Evolutionary conservation across 1,140 invertebrate species (phyloP), one percentile per base, ranked within the genome.

Genomic region (Lasioglossum baleicum): DNA sequence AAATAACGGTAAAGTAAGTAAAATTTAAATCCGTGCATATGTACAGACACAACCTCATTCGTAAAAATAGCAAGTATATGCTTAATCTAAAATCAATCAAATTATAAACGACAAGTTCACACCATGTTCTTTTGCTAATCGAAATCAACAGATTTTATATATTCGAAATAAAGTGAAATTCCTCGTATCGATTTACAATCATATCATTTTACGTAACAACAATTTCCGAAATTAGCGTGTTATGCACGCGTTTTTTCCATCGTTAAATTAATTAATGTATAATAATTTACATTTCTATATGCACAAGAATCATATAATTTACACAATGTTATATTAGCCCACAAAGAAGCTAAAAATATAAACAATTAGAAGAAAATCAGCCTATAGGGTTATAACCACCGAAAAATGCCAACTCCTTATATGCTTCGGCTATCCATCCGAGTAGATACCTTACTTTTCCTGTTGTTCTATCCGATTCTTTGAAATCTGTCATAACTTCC

Each of bases 341-440:
- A 35, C 6, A 61, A n/a, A 26, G 31, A 35, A 3, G 64, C n/a
- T n/a, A n/a, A n/a, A n/a, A n/a, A n/a, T n/a, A n/a, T n/a, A n/a
- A n/a, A n/a, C n/a, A n/a, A n/a, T n/a, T n/a, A n/a, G n/a, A n/a
- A n/a, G n/a, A n/a, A n/a, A n/a, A 53, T 85, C 73, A 86, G 22
- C 70, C 64, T 73, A 80, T 61, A 35, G 51, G 22, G 31, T 61
- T 66, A 7, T 79, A 81, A 42, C 78, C 70, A 13, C 84, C 79
- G 40, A 81, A 85, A 85, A 89, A 83, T 76, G 89, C 90, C 64
- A 92, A 90, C 64, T 90, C 87, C n/a, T 85, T 83, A 81, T 88
- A 92, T 35, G 88, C 88, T 67, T 86, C 85, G 5, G 88, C 87
- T 58, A 93, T 82, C 92, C 92, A 93, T 31, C 87, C 85, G 22